Evolutionary conservation across 2,113 vertebrate species (phyloP), one percentile per base, ranked within the genome.

Genomic region (Anarrhichthys ocellatus): DNA sequence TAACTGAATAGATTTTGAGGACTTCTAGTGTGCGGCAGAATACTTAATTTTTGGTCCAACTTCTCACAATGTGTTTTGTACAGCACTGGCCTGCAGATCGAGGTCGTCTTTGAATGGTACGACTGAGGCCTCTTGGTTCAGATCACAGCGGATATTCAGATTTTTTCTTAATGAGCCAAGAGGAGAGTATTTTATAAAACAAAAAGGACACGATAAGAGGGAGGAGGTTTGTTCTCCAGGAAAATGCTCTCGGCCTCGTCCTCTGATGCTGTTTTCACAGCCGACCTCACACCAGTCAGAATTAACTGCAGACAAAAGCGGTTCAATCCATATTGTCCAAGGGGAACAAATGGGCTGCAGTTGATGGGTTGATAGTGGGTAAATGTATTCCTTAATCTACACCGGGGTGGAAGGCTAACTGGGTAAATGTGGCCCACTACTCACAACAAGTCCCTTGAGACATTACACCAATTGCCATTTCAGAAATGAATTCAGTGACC

Each of bases 401-500:
- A 92, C 85, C 76, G 85, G 82, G 92, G 88, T 93, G 78, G 92
- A 95, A 95, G 90, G 94, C 86, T 93, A 92, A 92, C 86, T 79
- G 85, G 79, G 92, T 93, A 92, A 95, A 92, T 93, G 92, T 85
- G 90, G 88, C 83, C 87, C 87, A 92, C 91, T 92, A 89, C 85
- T 95, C 94, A 92, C 93, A 93, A 95, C 94, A 94, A 89, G 83
- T 95, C 96, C 95, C 95, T 81, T 77, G 94, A 96, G 96, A 94
- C 95, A 96, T 94, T 91, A 94, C 89, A 95, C 94, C 95, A 94
- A 96, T 94, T 96, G 96, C 94, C 94, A 96, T 97, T 96, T 96
- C 93, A 91, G 93, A 96, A 96, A 98, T 97, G 95, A 97, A 98
- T 96, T 97, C 97, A 97, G 95, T 97, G 96, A 98, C 97, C 97